Evolutionary conservation across 2,797 vertebrate genomes (phyloP).

Genomic region (Xiphorhynchus erythropygius): DNA sequence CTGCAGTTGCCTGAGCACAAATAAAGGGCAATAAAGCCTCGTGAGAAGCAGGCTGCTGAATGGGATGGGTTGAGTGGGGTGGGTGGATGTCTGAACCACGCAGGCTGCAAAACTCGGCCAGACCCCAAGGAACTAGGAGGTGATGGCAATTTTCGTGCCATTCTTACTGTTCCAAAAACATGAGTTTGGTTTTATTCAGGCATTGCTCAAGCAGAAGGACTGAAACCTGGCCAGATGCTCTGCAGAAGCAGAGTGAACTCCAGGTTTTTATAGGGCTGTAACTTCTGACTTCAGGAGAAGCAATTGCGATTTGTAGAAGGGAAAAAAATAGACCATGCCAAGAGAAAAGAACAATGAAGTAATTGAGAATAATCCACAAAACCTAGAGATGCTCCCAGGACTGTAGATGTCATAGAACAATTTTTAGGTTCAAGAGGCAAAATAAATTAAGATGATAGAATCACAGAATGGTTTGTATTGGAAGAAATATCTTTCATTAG

Average conservation of each 20-base stretch:
- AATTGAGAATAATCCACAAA: neutral
- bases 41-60: fast-evolving
- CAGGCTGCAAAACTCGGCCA: neutral
- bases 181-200: fast-evolving
- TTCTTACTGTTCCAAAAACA: neutral
- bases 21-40: neutral
- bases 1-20: neutral
- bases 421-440: neutral
- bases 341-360: neutral
- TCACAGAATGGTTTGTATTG: neutral
- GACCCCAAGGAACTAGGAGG: neutral
- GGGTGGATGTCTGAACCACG: fast-evolving
- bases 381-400: fast-evolving
- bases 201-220: fast-evolving
- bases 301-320: fast-evolving
- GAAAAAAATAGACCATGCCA: fast-evolving
- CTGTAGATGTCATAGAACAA: fast-evolving
- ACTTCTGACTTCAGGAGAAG: neutral
- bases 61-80: fast-evolving
- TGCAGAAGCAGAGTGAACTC: neutral
- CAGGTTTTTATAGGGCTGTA: fast-evolving
- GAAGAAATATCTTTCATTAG: fast-evolving
- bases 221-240: neutral
- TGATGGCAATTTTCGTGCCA: fast-evolving
- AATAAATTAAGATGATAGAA: neutral